Evolutionary conservation across 2,888 invertebrate species (phyloP).

Genomic region (Incurvaria masculella): DNA sequence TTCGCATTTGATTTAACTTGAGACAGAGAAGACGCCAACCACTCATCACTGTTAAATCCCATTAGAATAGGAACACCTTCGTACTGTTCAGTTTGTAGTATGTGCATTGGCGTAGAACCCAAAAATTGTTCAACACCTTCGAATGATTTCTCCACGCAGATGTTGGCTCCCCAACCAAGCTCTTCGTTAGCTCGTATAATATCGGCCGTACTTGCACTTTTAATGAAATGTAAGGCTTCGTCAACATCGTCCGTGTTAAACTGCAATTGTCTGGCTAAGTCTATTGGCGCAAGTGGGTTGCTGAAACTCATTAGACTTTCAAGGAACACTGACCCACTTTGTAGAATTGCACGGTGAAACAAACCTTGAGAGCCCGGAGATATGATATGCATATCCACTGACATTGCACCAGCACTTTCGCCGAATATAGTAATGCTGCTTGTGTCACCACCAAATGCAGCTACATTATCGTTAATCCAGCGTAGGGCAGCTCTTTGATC

Average conservation of each 20-base stretch:
- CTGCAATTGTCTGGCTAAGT: slow-evolving; percentile 24
- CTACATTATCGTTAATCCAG: slow-evolving; percentile 26
- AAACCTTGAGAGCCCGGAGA: no score
- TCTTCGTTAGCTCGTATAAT: slow-evolving; percentile 21
- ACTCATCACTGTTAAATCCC: slow-evolving; percentile 27
- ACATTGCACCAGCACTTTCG: slow-evolving; percentile 22
- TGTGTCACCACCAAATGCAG: slow-evolving; percentile 22
- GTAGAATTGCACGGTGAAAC: slow-evolving; percentile 29
- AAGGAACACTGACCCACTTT: slow-evolving; percentile 28
- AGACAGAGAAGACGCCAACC: slow-evolving; percentile 26
- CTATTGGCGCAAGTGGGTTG: slow-evolving; percentile 21
- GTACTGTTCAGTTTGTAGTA: not conserved
- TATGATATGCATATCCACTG: slow-evolving; percentile 21
- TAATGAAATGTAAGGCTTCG: slow-evolving; percentile 24
- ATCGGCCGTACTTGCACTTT: slow-evolving; percentile 17
- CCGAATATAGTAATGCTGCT: slow-evolving; percentile 22
- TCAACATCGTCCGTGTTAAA: slow-evolving; percentile 17
- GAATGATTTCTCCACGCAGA: slow-evolving; percentile 29
- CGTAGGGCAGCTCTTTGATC: slow-evolving; percentile 24
- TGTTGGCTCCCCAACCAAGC: slow-evolving; percentile 20
- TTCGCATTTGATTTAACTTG: slow-evolving; percentile 22
- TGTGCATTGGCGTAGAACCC: slow-evolving; percentile 20
- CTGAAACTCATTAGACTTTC: slow-evolving; percentile 20
- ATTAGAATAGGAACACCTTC: slow-evolving; percentile 24
- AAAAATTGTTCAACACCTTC: slow-evolving; percentile 26